Base-by-base conservation (phyloP, 2,113 vertebrate genomes). In the Lathamus discolor region DNA sequence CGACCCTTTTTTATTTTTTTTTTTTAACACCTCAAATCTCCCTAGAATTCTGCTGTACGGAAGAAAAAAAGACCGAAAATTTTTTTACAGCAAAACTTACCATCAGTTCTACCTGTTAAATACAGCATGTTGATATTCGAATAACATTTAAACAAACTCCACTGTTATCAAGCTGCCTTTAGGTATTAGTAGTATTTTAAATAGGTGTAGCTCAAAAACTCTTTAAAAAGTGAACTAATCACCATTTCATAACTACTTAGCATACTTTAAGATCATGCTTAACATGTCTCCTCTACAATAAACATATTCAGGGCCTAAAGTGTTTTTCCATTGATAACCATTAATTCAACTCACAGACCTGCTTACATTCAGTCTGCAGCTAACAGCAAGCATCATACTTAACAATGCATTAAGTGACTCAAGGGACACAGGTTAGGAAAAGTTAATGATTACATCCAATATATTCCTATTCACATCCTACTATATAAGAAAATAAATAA, bases 401-500 rank as follows among this genome's bases (percentile, higher is more conserved):
- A 54, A 76, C 31, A 94, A 76, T 33, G 12, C 33, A 73, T 6
- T 73, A 61, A 48, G 12, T 69, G 70, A 69, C 8, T 61, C 27
- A 72, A 81, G 19, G 43, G 44, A 90, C 93, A 78, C 4, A 15
- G 46, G 22, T 43, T 31, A 80, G 52, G 35, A 46, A 91, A 89
- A 76, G 9, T 90, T 88, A 76, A 83, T 55, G 61, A 89, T 79
- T 83, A 75, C 39, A 88, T 4, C 22, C 11, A 92, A 69, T 41
- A 87, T 44, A 95, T 39, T 63, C 25, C 63, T 93, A 59, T 46
- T 52, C 6, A 52, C n/a, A 95, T 66, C 31, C 52, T 83, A 57
- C 46, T 68, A 54, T 37, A 95, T 27, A 90, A 41, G 89, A 96
- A 96, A 97, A 86, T 84, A 80, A 96, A 79, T 43, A 94, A 41